Evolutionary conservation across 2,113 vertebrate genomes (phyloP).

Genomic region (Neolamprologus longior): DNA sequence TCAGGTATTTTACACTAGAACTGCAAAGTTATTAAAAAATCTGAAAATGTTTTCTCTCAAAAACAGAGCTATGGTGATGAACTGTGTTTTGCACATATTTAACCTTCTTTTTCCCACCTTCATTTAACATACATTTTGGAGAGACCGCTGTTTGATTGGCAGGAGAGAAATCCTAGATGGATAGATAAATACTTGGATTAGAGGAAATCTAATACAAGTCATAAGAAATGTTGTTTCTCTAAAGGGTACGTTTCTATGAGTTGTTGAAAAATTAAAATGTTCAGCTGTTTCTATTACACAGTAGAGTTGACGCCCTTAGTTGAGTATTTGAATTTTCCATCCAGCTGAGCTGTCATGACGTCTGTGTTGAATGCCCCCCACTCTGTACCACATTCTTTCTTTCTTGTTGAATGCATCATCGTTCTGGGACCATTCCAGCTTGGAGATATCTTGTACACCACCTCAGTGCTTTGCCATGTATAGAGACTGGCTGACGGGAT

Average conservation of each 20-base stretch:
- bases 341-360: background rate
- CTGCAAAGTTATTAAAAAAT: background rate
- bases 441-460: background rate
- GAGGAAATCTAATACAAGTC: background rate
- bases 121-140: background rate
- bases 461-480: background rate
- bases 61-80: background rate
- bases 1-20: background rate
- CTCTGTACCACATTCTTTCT: background rate
- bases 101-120: background rate
- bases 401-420: background rate
- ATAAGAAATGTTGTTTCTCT: background rate
- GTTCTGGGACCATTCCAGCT: background rate
- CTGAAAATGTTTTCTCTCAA: background rate
- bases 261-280: background rate
- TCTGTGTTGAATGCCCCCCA: background rate
- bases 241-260: background rate
- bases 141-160: background rate
- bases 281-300: background rate
- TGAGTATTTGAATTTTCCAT: background rate
- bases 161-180: background rate
- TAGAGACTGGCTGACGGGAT: background rate
- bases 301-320: background rate
- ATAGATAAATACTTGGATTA: background rate
- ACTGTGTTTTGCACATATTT: background rate